These are phyloP conservation scores for Pinctada fucata DNA, from an alignment of 2,888 invertebrate species.

Conservation along the genomic window DNA sequence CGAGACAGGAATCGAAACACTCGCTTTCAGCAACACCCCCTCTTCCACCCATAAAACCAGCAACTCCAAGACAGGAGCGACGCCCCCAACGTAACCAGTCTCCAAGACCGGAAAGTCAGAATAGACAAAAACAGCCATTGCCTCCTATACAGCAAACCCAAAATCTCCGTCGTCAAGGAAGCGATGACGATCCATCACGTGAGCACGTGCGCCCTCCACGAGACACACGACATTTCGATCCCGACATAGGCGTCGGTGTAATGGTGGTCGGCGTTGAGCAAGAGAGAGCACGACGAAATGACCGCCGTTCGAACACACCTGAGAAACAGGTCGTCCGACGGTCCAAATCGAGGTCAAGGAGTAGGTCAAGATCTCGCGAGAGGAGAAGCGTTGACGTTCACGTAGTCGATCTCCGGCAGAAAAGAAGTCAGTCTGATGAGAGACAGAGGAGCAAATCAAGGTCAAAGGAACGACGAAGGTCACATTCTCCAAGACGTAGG, in stretches of 20 bases:
- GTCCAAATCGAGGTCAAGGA: conserved; percentile 13
- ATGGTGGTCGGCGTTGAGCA: conserved; percentile 32
- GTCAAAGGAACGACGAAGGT: not conserved
- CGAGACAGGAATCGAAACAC: conserved; percentile 31
- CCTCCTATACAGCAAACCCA: conserved; percentile 33
- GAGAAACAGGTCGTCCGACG: not conserved
- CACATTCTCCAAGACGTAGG: conserved; percentile 9
- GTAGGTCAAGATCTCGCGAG: conserved; percentile 21
- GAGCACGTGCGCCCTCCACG: conserved; percentile 31
- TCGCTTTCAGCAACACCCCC: conserved; percentile 37
- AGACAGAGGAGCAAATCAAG: conserved; percentile 8
- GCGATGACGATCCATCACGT: conserved; percentile 37
- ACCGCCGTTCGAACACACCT: not conserved
- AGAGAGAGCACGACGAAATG: not conserved
- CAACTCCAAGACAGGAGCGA: conserved; percentile 18
- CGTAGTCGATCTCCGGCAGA: conserved; percentile 16
- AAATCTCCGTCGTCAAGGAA: conserved; percentile 9
- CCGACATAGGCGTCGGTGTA: conserved; percentile 40
- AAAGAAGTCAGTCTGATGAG: conserved; percentile 5
- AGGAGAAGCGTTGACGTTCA: conserved; percentile 7
- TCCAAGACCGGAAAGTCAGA: conserved; percentile 22
- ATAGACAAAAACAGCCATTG: conserved; percentile 26
- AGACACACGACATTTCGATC: conserved; percentile 39
- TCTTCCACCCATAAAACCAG: conserved; percentile 33
- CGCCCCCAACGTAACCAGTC: conserved; percentile 11